Base-by-base conservation (phyloP, 2,113 vertebrate genomes). In the Prietella phreatophila region DNA sequence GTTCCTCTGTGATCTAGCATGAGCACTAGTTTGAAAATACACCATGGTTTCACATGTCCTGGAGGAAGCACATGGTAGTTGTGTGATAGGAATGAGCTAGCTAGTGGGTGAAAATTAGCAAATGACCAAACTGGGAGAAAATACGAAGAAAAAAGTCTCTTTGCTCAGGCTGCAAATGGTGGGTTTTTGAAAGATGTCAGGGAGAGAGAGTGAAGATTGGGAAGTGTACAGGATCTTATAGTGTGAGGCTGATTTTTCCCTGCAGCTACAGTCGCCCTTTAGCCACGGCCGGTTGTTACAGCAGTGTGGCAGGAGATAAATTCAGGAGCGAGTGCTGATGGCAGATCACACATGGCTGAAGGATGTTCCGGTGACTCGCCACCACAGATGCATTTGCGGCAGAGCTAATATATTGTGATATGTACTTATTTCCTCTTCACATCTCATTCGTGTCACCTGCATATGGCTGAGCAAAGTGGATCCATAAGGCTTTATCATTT, bases 191-290 rank as follows among this genome's bases (percentile, higher is more conserved):
- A 82, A 82, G 33, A 61, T 39, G 36, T 55, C 27, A n/a, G 19
- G 10, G 36, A 61, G 33, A 42, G 36, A 61, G 33, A 42, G 36
- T 53, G 27, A 71, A 69, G 47, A 85, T 58, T 13, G 22, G 17
- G 7, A 82, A 36, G 56, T 81, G 30, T 39, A 11, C 30, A 60
- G 56, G 80, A 82, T 82, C 80, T 82, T 61, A 82, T 27, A 82
- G 75, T 79, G 91, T 67, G 89, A 92, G 88, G 90, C 90, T 90
- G 89, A 47, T 88, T 85, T 90, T 92, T 91, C 91, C 94, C 92
- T 87, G 90, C 89, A 94, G 95, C 93, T 92, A 93, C 91, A 85
- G 93, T 94, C 93, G 91, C 93, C 93, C 93, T 94, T 95, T 95
- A 93, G 88, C 91, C 88, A 90, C 85, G 92, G 92, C 85, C 86